phyloP scores from a whole-genome alignment of 2,888 invertebrate genomes.

The Lithophane ornitopus region DNA sequence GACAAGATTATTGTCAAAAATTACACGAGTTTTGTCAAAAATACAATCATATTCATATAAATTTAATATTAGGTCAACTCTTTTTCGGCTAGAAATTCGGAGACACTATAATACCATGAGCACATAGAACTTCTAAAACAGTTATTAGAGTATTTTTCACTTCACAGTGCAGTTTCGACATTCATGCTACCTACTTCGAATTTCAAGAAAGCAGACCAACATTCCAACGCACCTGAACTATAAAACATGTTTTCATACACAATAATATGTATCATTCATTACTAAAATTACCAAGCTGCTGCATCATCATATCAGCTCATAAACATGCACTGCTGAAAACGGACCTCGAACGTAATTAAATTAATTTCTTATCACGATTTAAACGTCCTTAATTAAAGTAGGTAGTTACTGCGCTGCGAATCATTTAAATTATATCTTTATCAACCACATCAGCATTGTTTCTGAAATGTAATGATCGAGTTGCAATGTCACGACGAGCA shows the following conservation, averaged over 20 bases:
- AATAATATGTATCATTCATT: background rate
- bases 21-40: too few relatives aligned
- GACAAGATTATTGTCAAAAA: too few relatives aligned
- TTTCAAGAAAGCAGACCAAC: background rate
- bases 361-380: slow-evolving; percentile 31
- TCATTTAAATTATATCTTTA: slow-evolving; percentile 29
- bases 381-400: slow-evolving; percentile 1
- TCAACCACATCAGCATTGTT: slow-evolving; percentile 30
- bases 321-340: background rate
- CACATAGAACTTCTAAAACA: background rate
- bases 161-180: background rate
- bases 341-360: slow-evolving; percentile 8
- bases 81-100: background rate
- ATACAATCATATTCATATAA: too few relatives aligned
- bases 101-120: background rate
- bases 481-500: slow-evolving; percentile 25
- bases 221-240: background rate
- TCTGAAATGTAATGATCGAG: slow-evolving; percentile 16
- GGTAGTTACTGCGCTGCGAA: slow-evolving; percentile 3
- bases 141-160: background rate
- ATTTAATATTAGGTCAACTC: too few relatives aligned
- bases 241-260: background rate
- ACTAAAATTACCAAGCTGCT: background rate
- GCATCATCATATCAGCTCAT: background rate
- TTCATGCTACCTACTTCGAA: background rate